These are phyloP conservation scores for Helicoverpa armigera DNA, from an alignment of 1,140 invertebrate genomes.

Conservation along the genomic window DNA sequence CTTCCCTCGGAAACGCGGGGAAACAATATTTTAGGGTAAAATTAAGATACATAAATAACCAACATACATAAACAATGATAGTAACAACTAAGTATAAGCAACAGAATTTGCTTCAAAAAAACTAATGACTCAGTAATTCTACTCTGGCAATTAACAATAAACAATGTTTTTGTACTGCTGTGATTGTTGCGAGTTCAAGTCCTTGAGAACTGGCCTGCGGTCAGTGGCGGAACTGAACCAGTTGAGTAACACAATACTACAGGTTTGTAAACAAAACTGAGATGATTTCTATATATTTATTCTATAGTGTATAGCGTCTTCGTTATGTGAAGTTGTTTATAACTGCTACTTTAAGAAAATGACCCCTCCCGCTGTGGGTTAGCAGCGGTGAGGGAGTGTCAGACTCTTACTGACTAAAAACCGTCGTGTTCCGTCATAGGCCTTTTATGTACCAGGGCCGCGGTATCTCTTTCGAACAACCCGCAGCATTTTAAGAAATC, in stretches of 20 bases:
- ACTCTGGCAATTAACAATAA: neutral
- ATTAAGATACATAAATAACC: too few relatives aligned
- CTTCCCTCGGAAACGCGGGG: too few relatives aligned
- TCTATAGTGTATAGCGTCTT: too few relatives aligned
- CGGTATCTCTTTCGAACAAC: too few relatives aligned
- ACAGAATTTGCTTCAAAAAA: neutral
- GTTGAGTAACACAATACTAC: conserved; percentile 12
- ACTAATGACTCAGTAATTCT: conserved; percentile 18
- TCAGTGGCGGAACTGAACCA: conserved; percentile 29
- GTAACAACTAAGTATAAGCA: neutral
- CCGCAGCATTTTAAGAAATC: neutral
- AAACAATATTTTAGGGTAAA: too few relatives aligned
- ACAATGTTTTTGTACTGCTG: conserved; percentile 15
- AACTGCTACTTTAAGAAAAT: neutral
- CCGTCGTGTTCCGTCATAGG: too few relatives aligned
- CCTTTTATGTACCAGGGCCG: too few relatives aligned
- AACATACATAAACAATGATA: neutral
- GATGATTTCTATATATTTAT: neutral
- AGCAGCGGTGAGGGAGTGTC: too few relatives aligned
- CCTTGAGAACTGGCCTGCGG: conserved; percentile 22
- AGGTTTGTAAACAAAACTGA: neutral
- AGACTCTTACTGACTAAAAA: too few relatives aligned
- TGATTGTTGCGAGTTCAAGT: conserved; percentile 18
- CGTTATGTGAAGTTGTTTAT: neutral
- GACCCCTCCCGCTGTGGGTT: too few relatives aligned